A percentile compares a stretch with the other conserved stretches of the same genome.
Conservation (phyloP, 2,113 vertebrate genomes). For the Apteryx mantelli region DNA sequence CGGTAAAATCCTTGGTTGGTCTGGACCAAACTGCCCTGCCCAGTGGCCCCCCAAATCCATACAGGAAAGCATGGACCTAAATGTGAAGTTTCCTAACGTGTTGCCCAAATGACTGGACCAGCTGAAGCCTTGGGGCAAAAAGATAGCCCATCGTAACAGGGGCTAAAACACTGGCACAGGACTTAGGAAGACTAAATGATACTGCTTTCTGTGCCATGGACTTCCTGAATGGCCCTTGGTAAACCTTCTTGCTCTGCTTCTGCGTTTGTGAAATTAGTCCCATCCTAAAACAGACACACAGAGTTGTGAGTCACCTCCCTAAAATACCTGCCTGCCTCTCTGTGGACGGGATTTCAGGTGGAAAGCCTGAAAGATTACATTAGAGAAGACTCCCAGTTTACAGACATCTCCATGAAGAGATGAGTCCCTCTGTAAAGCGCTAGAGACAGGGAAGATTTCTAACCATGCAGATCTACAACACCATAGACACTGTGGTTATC, state of each 20-base stretch:
- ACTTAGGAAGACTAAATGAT: background rate
- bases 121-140: background rate
- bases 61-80: background rate
- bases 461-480: background rate
- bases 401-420: background rate
- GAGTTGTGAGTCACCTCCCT: background rate
- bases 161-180: background rate
- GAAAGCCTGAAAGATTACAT: background rate
- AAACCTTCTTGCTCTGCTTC: background rate
- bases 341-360: background rate
- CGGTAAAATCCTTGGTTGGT: background rate
- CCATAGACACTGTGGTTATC: background rate
- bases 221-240: background rate
- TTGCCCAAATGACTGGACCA: background rate
- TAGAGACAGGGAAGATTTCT: background rate
- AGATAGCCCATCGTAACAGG: background rate
- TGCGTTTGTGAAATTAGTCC: background rate
- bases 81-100: background rate
- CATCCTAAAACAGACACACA: background rate
- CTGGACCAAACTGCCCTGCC: background rate
- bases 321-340: background rate
- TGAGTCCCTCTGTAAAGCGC: rapidly evolving
- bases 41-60: background rate
- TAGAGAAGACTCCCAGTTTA: background rate
- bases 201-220: too few relatives aligned